Base-by-base conservation (phyloP, 1,140 invertebrate genomes). In the Ladona fulva region DNA sequence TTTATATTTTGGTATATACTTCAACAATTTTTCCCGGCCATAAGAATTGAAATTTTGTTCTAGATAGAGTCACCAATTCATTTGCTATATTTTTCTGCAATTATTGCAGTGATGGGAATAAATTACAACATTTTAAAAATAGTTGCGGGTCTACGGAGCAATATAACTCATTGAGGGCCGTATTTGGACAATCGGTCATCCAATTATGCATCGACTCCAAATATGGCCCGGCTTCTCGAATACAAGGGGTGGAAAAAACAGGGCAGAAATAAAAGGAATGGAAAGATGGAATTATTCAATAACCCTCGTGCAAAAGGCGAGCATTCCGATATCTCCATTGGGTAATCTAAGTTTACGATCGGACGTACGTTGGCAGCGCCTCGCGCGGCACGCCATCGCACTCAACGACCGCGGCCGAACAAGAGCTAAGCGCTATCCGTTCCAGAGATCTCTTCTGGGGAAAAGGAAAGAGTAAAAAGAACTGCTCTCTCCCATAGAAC, bases 291-390 rank as follows among this genome's bases (percentile, higher is more conserved):
- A 66, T 66, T 66, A 66, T 66, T 66, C 52, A 66, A 66, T 66
- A 66, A 66, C n/a, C 52, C n/a, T 19, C 14, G 16, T 66, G 52
- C 52, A 66, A 66, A 66, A 66, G 52, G 52, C 52, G 52, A 66
- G 52, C 52, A 66, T 66, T 66, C 52, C 52, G 52, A 66, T 66
- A 66, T 66, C 52, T 66, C 52, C 52, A 66, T 66, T 66, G 52
- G 52, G 52, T 22, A 66, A 66, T 66, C 52, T 66, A 66, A 66
- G 52, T 66, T 66, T 66, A 66, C 52, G 52, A 66, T 66, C 52
- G 52, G 52, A 66, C 52, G 52, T 66, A 3, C n/a, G 52, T 19
- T 66, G 52, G 52, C 52, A 66, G 52, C 16, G 52, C 12, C 52
- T 66, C 52, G 52, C 52, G 52, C 14, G 52, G 52, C 52, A 66